Base-by-base conservation (phyloP, 1,140 invertebrate genomes). In the Macrobrachium nipponense region DNA sequence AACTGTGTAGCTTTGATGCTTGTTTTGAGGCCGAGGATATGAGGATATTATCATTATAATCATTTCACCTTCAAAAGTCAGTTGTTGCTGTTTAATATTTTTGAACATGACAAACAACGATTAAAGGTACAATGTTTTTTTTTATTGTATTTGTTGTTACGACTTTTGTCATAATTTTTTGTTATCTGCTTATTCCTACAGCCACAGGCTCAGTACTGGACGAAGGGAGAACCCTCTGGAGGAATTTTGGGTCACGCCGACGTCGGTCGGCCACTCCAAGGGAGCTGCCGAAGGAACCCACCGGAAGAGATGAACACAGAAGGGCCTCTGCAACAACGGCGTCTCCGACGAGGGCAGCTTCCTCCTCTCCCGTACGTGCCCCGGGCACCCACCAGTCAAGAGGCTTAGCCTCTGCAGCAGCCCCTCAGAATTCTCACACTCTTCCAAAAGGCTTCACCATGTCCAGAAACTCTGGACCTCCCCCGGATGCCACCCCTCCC, bases 271-370 rank as follows among this genome's bases (percentile, higher is more conserved):
- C 72, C 73, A 77, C 84, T 59, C 77, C 84, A 17, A 59, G 84
- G 44, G 84, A 86, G n/a, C 84, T 86, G 23, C 84, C 84, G 18
- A 70, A 60, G 59, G 84, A 86, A 62, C 84, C 84, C 23, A 51
- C 23, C 36, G 15, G 43, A 27, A 43, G 23, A 20, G 68, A 76
- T 44, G 84, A 86, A 10, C 66, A 86, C 59, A 60, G 36, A 0
- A 64, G 84, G n/a, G 64, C 77, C 27, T 66, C 77, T 59, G 80
- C 84, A 0, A 59, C 84, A 0, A 59, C 84, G 20, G 59, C 61
- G 14, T 86, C 84, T 2, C 84, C 84, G 14, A 73, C 84, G n/a
- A 72, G 84, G 27, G 84, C 84, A 18, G 64, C 84, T 15, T 86
- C 84, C 27, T 86, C 84, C 5, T 86, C 84, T 43, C 84, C 84